Evolutionary conservation across 1,140 invertebrate genomes (phyloP), one percentile per base, ranked within the genome.

Genomic region (Drosophila sucinea): DNA sequence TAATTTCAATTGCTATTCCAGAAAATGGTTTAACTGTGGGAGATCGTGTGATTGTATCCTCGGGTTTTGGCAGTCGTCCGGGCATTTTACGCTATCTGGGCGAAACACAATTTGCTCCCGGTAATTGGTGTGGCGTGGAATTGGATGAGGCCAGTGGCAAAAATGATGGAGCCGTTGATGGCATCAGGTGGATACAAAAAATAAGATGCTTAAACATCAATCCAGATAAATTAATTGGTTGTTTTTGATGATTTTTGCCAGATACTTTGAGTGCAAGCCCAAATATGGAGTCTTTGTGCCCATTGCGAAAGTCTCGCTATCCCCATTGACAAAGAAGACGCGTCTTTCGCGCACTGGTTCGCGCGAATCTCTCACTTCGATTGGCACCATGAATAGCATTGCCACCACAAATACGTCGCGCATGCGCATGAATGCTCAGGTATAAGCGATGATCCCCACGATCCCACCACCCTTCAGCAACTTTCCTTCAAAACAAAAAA

Each of bases 81-180:
- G 98, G 98, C 67, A 95, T 96, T 32, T 93, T 99, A 23, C 94
- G 95, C 66, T 99, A 95, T 91, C 93, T 98, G 61, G 98, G 98
- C 11, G 92, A 93, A 25, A 97, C 98, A 41, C 96, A 98, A 70
- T 99, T 99, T 92, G 97, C 98, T 7, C 90, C 95, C 25, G 98
- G 98, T 17, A 95, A 97, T 79, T 99, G 98, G 98, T 98, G 97
- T 68, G 98, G 98, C 11, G 96, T 99, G 27, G 98, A 99, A 93
- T 93, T 99, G 70, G 98, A 99, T 91, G 98, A 98, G 68, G 95
- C 97, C 1, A 93, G 96, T 65, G 98, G 98, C 40, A 99, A 99
- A 93, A 99, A 99, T 93, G 98, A 99, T 93, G 98, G 98, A 54
- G 96, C 97, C 47, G 97, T 99, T 44, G 96, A 95, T 77, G 98